Evolutionary conservation across 1,140 invertebrate species (phyloP).

Genomic region (Listronotus oregonensis): DNA sequence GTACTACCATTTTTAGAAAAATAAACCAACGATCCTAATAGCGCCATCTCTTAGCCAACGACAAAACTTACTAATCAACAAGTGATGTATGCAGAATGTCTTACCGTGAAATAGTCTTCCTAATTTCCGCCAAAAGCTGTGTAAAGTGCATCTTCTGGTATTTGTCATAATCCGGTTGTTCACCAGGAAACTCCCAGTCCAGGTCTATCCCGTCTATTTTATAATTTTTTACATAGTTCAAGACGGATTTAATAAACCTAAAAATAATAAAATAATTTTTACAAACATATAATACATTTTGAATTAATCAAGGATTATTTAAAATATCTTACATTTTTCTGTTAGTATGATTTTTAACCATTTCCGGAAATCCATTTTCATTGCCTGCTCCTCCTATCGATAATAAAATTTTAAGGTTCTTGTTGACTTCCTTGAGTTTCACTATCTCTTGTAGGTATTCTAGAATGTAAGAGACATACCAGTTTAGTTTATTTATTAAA

Average conservation of each 20-base stretch:
- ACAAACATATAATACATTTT: too few species aligned
- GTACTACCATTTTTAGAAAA: too few species aligned
- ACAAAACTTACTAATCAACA: too few species aligned
- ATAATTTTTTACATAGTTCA: slow-evolving; percentile 65
- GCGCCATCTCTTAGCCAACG: too few species aligned
- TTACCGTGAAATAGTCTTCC: slow-evolving; percentile 61
- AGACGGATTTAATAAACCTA: slow-evolving; percentile 72
- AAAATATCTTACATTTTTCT: slow-evolving; percentile 8
- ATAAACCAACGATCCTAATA: too few species aligned
- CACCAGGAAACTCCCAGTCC: slow-evolving; percentile 86
- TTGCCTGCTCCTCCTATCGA: slow-evolving; percentile 73
- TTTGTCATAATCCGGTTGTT: slow-evolving; percentile 57
- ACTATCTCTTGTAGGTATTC: slow-evolving; percentile 62
- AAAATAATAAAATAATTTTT: slow-evolving; percentile 3
- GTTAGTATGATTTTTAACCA: slow-evolving; percentile 69
- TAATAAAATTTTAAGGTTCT: slow-evolving; percentile 75
- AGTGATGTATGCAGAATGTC: not conserved
- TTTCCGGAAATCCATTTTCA: slow-evolving; percentile 67
- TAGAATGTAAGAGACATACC: not conserved
- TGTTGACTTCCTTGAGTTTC: slow-evolving; percentile 67
- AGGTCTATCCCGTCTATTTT: slow-evolving; percentile 81
- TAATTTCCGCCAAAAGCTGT: slow-evolving; percentile 72
- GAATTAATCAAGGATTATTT: too few species aligned
- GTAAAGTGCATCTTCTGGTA: slow-evolving; percentile 72
- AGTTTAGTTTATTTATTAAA: too few species aligned